Evolutionary conservation across 1,140 invertebrate genomes (phyloP), one percentile per base, ranked within the genome.

Genomic region (Liolophura sinensis): DNA sequence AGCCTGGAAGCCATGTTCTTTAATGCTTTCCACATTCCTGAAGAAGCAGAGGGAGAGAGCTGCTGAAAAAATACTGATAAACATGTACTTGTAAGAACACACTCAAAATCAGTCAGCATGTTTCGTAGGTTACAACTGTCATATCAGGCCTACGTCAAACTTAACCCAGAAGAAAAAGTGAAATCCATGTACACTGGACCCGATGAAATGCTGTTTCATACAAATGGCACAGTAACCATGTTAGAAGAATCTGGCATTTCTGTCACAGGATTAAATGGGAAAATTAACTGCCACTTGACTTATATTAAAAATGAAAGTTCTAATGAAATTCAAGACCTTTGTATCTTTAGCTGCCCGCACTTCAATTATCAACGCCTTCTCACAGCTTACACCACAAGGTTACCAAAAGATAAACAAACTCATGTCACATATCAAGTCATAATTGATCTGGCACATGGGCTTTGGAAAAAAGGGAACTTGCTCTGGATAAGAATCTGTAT

Each of bases 391-490:
- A 40, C 31, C 31, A 40, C 31, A 40, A 5, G 31, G 31, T 40
- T 5, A 40, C 31, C 31, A 40, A 3, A 40, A 9, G 31, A 40
- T 40, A 40, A 40, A 40, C 31, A 40, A 40, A 40, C 31, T 40
- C 31, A 40, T 40, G 51, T n/a, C n/a, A 54, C 51, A 54, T n/a
- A 54, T 54, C 18, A 24, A 54, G 51, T 20, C 18, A 54, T 54
- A 54, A 54, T 12, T 54, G n/a, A 54, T 12, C 51, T 24, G 24
- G n/a, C 51, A 58, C 18, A 65, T 7, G 40, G 50, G 15, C 48
- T 15, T 15, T 27, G 47, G 18, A 60, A 12, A n/a, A 12, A 24
- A 54, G 24, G n/a, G 51, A 20, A 24, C 51, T 20, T 20, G 24
- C 51, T 54, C 3, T 4, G 12, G 24, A 54, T 54, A 54, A 20